Base-by-base conservation (phyloP, 2,888 invertebrate species). In the Agrenia bidenticulata region DNA sequence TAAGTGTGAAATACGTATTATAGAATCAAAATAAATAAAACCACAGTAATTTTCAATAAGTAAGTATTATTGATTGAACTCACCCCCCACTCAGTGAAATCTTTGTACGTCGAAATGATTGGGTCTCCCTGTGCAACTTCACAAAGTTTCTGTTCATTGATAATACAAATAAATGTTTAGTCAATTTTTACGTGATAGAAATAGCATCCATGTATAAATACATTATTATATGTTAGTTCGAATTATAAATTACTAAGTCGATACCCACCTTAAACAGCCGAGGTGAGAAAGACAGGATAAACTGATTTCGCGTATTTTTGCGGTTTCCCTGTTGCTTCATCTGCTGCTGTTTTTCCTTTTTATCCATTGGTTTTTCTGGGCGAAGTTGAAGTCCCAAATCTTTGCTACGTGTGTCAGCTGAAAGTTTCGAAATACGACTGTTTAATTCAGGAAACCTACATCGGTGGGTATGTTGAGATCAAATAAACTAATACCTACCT, bases 201-300 rank as follows among this genome's bases (percentile, higher is more conserved):
- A n/a, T n/a, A n/a, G n/a, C 37, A 55, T 55, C 21, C 2, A 23
- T 21, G 51, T 9, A 13, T 19, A 17, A 21, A 51, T 51, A 51
- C 19, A 49, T 49, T 49, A 49, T 49, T 15, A 15, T 49, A 15
- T 21, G 24, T 53, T 2, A 15, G 21, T 5, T 7, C 9, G 15
- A 32, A 17, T 13, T 26, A 24, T 32, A 9, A 53, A 15, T 15
- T 15, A 9, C 49, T 49, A 15, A 11, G 13, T 49, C 9, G 24
- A 19, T 27, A 32, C 42, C 41, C 9, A 60, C 64, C 60, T 49
- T 64, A 32, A 53, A 64, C n/a, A 49, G 39, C 19, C 9, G 53
- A 11, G 64, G 45, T 11, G 64, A 55, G 37, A 67, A 65, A 5
- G 67, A 65, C 7, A 70, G 53, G 19, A 70, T 70, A 45, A 60